These are phyloP conservation scores for Macroglossus sobrinus DNA, from an alignment of 2,113 vertebrate genomes.

Conservation along the genomic window DNA sequence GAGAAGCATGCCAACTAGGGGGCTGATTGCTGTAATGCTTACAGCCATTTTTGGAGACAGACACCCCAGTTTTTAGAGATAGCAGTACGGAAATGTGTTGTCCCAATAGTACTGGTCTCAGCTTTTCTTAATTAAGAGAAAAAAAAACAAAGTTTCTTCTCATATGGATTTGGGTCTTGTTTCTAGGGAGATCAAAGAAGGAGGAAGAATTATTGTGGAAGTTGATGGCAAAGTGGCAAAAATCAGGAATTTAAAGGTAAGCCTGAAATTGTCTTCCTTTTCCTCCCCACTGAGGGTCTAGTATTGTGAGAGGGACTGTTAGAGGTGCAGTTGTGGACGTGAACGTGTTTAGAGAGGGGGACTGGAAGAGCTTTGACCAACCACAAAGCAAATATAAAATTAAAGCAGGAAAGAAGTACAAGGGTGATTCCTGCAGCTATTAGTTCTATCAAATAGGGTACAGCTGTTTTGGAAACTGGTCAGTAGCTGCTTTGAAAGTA, in stretches of 20 bases:
- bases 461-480: constrained; percentile 20
- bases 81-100: background rate
- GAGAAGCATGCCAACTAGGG: background rate
- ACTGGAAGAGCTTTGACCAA: background rate
- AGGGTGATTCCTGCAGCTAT: background rate
- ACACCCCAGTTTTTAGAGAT: background rate
- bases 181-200: constrained; percentile 90
- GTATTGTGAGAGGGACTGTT: constrained; percentile 6
- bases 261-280: constrained; percentile 46
- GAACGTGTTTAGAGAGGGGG: background rate
- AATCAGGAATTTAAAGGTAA: constrained; percentile 94
- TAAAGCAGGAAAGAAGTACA: constrained; percentile 36
- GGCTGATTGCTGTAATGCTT: background rate
- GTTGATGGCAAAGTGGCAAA: constrained; percentile 92
- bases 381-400: constrained; percentile 52
- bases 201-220: constrained; percentile 90
- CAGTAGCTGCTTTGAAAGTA: constrained; percentile 25
- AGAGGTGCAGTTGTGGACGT: background rate
- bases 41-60: background rate
- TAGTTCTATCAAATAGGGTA: background rate
- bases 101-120: background rate
- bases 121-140: background rate
- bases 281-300: background rate
- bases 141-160: background rate
- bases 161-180: constrained; percentile 47